A percentile compares a stretch with the other conserved stretches of the same genome.
Evolutionary conservation across 2,797 vertebrate genomes (phyloP).

Genomic region (Amblyopsis hoosieri): DNA sequence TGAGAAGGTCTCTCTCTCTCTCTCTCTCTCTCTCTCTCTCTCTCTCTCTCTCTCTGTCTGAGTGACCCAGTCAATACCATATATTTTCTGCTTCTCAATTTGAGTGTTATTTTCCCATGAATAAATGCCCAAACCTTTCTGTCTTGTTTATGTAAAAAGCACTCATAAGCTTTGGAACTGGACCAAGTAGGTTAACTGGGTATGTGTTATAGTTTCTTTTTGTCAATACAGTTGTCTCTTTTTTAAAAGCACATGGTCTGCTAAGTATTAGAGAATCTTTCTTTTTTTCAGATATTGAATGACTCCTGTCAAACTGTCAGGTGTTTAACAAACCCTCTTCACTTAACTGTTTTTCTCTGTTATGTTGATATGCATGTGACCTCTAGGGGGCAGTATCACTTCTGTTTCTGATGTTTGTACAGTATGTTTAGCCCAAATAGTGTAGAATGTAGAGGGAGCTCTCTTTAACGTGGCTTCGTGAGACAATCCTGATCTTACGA

Average conservation of each 20-base stretch:
- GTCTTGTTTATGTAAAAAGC: constrained; percentile 85
- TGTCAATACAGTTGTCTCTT: constrained; percentile 80
- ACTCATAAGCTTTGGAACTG: constrained; percentile 85
- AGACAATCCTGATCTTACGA: too few species aligned
- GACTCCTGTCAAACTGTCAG: constrained; percentile 60
- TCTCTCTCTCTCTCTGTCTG: constrained; percentile 33
- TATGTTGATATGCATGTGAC: constrained; percentile 73
- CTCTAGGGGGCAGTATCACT: constrained; percentile 70
- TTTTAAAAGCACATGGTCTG: constrained; percentile 77
- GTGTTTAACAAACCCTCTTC: constrained; percentile 57
- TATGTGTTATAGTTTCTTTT: constrained; percentile 82
- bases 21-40: constrained; percentile 40
- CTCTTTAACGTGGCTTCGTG: constrained; percentile 3
- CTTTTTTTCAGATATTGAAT: constrained; percentile 63
- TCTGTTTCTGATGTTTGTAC: constrained; percentile 49
- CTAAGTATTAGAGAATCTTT: constrained; percentile 71
- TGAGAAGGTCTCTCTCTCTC: constrained; percentile 66
- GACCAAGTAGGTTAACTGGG: constrained; percentile 86
- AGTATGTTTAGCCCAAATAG: constrained; percentile 44
- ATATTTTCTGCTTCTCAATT: constrained; percentile 59
- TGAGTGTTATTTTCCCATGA: constrained; percentile 73
- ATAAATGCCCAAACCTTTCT: constrained; percentile 84
- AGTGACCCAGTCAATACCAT: constrained; percentile 71
- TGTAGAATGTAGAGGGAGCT: constrained; percentile 34
- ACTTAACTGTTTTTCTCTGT: constrained; percentile 42